Base-by-base conservation (phyloP, 1,140 invertebrate species). In the Nephila pilipes region DNA sequence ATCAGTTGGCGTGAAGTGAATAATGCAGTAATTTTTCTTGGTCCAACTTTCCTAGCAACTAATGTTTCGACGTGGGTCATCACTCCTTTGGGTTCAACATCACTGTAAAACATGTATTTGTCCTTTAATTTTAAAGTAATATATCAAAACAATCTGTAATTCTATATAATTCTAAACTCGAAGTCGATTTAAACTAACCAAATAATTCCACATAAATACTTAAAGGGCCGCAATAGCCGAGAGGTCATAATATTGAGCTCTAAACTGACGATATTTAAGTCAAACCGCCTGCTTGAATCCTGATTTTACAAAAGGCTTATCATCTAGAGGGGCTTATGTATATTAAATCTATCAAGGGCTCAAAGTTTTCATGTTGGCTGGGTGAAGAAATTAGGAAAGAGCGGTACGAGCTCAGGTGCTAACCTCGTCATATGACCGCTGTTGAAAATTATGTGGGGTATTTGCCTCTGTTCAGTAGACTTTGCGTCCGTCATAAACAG, bases 1-100 rank as follows among this genome's bases (percentile, higher is more conserved):
- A 97, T 96, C 75, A 98, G 95, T 95, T 98, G 97, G 92, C 97
- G 97, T 5, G 97, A 98, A 65, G 96, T 96, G 95, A 98, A 98
- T 95, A 98, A 98, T 1, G 97, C 97, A 55, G 97, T 96, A 91
- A 98, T 97, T 10, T 97, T 97, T 93, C 97, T 97, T 29, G 97
- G 96, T 1, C 98, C 98, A 0, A 96, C 96, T 94, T 97, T 96
- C 1, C 96, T 96, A 6, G 98, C 97, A 0, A 96, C 97, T 94
- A 98, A 96, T 93, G 97, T 97, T 94, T 98, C 97, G 5, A 96
- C 96, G 3, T 97, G 97, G 89, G 96, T 96, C 0, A 97, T 97
- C n/a, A 96, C 96, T n/a, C 96, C 96, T 0, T 96, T 96, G 0
- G 97, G 96, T 4, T 96, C 96, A 1, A 98, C 96, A 85, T 95